Evolutionary conservation across 1,140 invertebrate genomes (phyloP).

Genomic region (Caenorhabditis briggsae): DNA sequence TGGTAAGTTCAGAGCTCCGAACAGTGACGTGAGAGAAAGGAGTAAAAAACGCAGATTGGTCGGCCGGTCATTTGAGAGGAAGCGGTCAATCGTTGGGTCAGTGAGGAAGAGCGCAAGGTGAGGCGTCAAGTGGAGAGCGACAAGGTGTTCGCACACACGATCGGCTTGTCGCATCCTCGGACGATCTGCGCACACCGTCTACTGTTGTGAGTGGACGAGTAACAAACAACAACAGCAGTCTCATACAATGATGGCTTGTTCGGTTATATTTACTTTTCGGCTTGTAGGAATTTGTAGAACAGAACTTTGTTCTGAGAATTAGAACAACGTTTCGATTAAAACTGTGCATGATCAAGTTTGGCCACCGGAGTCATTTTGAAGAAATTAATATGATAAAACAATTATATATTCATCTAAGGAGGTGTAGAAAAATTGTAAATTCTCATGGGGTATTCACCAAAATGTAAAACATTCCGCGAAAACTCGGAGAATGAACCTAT

Average conservation of each 20-base stretch:
- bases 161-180: conserved; percentile 7
- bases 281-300: neutral
- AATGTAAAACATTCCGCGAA: no score
- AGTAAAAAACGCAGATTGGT: conserved; percentile 16
- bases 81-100: neutral
- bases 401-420: neutral
- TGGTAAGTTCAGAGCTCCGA: conserved; percentile 19
- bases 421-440: neutral
- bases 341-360: neutral
- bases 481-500: no score
- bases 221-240: conserved; percentile 30
- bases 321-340: neutral
- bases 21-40: neutral
- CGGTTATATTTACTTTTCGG: conserved; percentile 16
- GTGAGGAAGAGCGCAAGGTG: conserved; percentile 25
- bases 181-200: conserved; percentile 10
- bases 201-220: conserved; percentile 29
- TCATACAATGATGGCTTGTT: neutral
- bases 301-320: neutral
- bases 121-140: conserved; percentile 50
- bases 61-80: conserved; percentile 12
- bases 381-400: no score
- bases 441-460: neutral
- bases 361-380: no score
- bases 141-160: conserved; percentile 51